Conservation (phyloP, 2,113 vertebrate genomes). For the Tetraodon nigroviridis region DNA sequence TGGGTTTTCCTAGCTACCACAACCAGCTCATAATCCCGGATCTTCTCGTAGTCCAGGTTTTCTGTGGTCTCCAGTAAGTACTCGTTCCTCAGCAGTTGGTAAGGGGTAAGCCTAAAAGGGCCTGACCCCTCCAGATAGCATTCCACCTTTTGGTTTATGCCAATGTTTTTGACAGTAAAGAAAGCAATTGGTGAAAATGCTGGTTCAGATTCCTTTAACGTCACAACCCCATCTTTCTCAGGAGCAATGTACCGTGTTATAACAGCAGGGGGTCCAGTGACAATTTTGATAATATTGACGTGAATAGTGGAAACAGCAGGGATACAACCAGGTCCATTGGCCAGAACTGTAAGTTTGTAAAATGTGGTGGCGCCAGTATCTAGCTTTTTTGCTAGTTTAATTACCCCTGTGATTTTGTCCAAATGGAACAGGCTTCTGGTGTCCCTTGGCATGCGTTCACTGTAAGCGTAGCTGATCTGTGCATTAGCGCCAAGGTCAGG, state of each 20-base stretch:
- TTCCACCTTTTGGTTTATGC: conserved; percentile 77
- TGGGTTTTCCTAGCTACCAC: conserved; percentile 80
- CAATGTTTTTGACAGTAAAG: conserved; percentile 88
- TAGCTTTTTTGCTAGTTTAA: conserved; percentile 81
- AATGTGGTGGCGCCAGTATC: conserved; percentile 72
- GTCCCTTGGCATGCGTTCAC: conserved; percentile 84
- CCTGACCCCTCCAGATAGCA: conserved; percentile 86
- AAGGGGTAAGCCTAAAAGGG: conserved; percentile 86
- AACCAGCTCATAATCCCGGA: conserved; percentile 82
- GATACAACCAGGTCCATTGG: conserved; percentile 89
- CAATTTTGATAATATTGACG: conserved; percentile 82
- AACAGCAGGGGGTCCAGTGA: conserved; percentile 82
- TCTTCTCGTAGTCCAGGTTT: conserved; percentile 85
- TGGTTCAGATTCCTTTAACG: conserved; percentile 88
- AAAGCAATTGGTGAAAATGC: conserved; percentile 89
- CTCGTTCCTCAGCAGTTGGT: conserved; percentile 85
- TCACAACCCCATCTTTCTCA: conserved; percentile 86
- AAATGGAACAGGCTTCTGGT: conserved; percentile 85
- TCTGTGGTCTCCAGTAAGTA: conserved; percentile 91
- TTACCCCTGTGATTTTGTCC: conserved; percentile 79
- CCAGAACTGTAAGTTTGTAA: conserved; percentile 86
- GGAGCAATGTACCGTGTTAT: conserved; percentile 88
- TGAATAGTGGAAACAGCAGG: conserved; percentile 86
- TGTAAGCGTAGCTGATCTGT: conserved; percentile 87
- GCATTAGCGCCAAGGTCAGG: conserved; percentile 88